Evolutionary conservation across 2,113 vertebrate genomes (phyloP), one percentile per base, ranked within the genome.

Genomic region (Passer domesticus): DNA sequence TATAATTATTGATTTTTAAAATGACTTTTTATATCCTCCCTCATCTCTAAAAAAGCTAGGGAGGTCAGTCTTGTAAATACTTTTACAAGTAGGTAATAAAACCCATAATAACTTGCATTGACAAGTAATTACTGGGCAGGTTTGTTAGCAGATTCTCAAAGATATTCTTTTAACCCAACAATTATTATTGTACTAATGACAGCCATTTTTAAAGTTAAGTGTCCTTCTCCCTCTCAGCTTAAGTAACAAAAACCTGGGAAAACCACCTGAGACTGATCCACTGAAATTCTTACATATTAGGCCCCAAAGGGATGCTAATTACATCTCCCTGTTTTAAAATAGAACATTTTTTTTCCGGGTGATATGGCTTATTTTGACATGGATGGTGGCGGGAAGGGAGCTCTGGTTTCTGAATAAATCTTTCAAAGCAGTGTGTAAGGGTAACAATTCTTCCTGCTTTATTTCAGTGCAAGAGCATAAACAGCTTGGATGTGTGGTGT

Each of bases 1-100:
- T 89, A 92, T 75, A 96, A 92, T 91, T 95, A 97, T 97, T 97
- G 96, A 97, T 97, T 97, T 96, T 92, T 69, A 94, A 96, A 95
- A 97, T 89, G 74, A 93, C 92, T 96, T 92, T 86, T 94, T 92
- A 69, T 94, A 82, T 95, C 87, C 92, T 95, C 88, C 76, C 25
- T 68, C 73, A 94, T 96, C 83, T 84, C 93, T 96, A 92, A 95
- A 86, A 94, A 96, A 95, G 81, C 90, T 77, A 25, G 53, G 81
- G 77, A 94, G 90, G 96, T 94, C 96, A 92, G 83, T 87, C 93
- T 87, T 92, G 93, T 95, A 96, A 94, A 95, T 93, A 94, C 84
- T 91, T 96, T 75, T 88, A 95, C 92, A 96, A 90, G 86, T 76
- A 93, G 92, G 90, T 77, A 95, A 97, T 89, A 92, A 97, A 96